These are phyloP conservation scores for Cotesia vestalis DNA, from an alignment of 1,140 invertebrate genomes.

Conservation along the genomic window DNA sequence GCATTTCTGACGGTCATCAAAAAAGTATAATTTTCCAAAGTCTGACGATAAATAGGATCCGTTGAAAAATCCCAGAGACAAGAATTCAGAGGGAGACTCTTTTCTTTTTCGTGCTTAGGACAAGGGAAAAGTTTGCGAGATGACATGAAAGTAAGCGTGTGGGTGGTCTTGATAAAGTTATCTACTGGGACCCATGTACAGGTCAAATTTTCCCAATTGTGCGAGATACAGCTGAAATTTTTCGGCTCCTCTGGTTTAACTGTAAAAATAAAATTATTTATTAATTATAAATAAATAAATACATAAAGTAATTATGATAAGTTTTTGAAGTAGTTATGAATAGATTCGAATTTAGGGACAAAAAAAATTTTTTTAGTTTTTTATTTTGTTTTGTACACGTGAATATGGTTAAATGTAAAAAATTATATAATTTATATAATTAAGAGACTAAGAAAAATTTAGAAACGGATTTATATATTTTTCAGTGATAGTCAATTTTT, in stretches of 20 bases:
- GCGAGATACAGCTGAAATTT: constrained; percentile 73
- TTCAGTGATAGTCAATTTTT: no score
- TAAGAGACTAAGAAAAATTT: no score
- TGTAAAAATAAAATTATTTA: constrained; percentile 36
- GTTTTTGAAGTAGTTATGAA: no score
- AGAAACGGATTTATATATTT: no score
- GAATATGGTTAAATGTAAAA: no score
- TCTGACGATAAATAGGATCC: constrained; percentile 70
- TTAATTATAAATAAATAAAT: not conserved
- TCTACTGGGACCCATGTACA: constrained; percentile 71
- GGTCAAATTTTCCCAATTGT: constrained; percentile 73
- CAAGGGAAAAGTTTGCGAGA: constrained; percentile 53
- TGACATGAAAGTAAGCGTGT: constrained; percentile 67
- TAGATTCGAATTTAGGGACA: no score
- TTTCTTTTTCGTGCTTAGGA: constrained; percentile 46
- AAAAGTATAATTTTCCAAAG: constrained; percentile 68
- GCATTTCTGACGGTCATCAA: constrained; percentile 66
- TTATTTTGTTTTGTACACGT: no score
- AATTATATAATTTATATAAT: no score
- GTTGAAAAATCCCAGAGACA: constrained; percentile 69
- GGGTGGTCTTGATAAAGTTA: constrained; percentile 68
- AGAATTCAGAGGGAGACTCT: constrained; percentile 44
- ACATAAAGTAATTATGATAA: not conserved
- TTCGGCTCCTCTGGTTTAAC: constrained; percentile 66
- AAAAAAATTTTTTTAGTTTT: no score